Evolutionary conservation across 2,888 invertebrate species (phyloP).

Genomic region (Pseudoips prasinana): DNA sequence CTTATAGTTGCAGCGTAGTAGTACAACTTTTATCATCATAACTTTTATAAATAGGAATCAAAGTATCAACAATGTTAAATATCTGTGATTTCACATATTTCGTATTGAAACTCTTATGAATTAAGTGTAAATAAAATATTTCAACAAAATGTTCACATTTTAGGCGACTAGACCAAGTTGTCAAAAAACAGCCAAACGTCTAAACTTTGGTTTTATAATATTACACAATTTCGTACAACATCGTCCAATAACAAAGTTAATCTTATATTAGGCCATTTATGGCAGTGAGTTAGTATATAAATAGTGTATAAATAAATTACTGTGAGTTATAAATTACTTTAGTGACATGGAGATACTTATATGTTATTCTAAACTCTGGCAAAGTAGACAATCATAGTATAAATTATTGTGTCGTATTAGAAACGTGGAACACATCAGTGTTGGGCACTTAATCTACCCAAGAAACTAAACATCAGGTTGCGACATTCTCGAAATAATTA

Average conservation of each 20-base stretch:
- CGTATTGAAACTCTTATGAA: constrained; percentile 31
- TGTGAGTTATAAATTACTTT: constrained; percentile 10
- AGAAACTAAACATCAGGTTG: too few relatives aligned
- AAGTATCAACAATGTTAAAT: constrained; percentile 35
- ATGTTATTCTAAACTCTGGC: too few relatives aligned
- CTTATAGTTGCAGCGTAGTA: too few relatives aligned
- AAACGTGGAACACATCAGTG: too few relatives aligned
- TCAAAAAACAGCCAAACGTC: constrained; percentile 63
- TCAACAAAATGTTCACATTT: constrained; percentile 52
- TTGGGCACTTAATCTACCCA: too few relatives aligned
- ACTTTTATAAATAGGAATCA: constrained; percentile 10
- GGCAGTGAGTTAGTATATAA: constrained; percentile 55
- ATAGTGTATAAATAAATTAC: constrained; percentile 23
- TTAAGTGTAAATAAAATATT: constrained; percentile 56
- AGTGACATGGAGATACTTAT: too few relatives aligned
- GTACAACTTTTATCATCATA: too few relatives aligned
- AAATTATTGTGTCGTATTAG: too few relatives aligned
- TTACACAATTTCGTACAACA: constrained; percentile 26
- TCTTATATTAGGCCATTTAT: constrained; percentile 61
- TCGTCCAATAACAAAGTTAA: constrained; percentile 38
- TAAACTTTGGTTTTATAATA: constrained; percentile 68
- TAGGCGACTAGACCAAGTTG: constrained; percentile 66
- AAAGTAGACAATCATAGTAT: too few relatives aligned
- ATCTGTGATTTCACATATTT: constrained; percentile 49
- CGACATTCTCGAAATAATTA: too few relatives aligned